Evolutionary conservation across 2,113 vertebrate species (phyloP).

Genomic region (Strigops habroptila): DNA sequence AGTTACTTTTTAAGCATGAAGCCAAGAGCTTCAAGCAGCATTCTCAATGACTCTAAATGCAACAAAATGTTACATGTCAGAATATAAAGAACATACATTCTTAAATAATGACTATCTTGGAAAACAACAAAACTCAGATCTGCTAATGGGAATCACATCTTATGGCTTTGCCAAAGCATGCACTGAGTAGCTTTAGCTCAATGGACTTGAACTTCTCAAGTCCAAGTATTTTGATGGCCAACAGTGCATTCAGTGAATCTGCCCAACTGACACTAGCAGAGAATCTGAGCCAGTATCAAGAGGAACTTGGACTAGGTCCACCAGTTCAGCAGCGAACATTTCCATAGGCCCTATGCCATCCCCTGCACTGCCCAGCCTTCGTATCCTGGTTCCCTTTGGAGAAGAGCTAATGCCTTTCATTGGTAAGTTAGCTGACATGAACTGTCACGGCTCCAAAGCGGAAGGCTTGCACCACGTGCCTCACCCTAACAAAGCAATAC

Average conservation of each 20-base stretch:
- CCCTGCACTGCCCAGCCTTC: not conserved
- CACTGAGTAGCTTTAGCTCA: not conserved
- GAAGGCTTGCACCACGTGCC: not conserved
- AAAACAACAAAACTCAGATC: not conserved
- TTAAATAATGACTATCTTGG: accelerated
- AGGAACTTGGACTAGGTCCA: not conserved
- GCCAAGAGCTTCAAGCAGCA: not conserved
- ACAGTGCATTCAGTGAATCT: not conserved
- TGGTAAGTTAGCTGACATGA: not conserved
- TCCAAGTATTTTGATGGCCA: not conserved
- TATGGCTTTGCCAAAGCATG: not conserved
- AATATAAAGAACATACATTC: not conserved
- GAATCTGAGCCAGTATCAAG: not conserved
- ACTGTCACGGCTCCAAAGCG: not conserved
- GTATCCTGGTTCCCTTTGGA: not conserved
- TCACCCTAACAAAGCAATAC: not conserved
- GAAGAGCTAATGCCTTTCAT: not conserved
- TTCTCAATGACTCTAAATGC: not conserved
- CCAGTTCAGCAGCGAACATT: not conserved
- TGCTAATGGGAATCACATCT: not conserved
- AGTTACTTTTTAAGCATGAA: not conserved
- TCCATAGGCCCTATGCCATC: not conserved
- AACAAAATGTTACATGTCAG: not conserved
- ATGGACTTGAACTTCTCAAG: not conserved
- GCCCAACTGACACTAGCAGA: not conserved